Evolutionary conservation across 2,888 invertebrate genomes (phyloP).

Genomic region (Eristalis intricaria): DNA sequence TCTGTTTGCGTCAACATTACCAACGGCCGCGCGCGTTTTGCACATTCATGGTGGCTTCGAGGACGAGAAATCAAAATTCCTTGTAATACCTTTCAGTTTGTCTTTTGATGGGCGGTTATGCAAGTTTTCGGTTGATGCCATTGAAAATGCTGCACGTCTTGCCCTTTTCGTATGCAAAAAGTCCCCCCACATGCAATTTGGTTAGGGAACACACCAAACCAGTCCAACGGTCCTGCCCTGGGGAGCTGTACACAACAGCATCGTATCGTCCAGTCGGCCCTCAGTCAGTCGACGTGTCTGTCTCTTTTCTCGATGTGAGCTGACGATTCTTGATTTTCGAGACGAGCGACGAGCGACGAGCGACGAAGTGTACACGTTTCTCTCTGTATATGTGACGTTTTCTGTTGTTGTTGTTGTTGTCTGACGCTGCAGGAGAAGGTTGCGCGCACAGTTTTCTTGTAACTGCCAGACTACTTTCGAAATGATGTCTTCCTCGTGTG

Average conservation of each 20-base stretch:
- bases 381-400: constrained; percentile 30
- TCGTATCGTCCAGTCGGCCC: constrained; percentile 8
- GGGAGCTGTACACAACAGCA: constrained; percentile 20
- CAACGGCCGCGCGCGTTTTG: constrained; percentile 1
- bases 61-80: constrained; percentile 71
- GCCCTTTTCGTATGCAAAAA: constrained; percentile 62
- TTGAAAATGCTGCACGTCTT: constrained; percentile 53
- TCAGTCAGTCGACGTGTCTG: constrained; percentile 40
- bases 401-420: not conserved
- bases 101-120: constrained; percentile 72
- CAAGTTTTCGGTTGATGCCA: constrained; percentile 71
- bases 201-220: constrained; percentile 44
- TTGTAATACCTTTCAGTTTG: constrained; percentile 71
- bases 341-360: too few species aligned
- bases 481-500: constrained; percentile 69
- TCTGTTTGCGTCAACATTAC: not conserved
- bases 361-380: not conserved
- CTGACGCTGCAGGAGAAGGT: constrained; percentile 55
- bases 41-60: constrained; percentile 65
- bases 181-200: not conserved
- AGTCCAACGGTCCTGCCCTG: constrained; percentile 25
- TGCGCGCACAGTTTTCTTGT: constrained; percentile 71
- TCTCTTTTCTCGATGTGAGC: constrained; percentile 5
- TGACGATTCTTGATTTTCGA: constrained; percentile 30
- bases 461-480: constrained; percentile 71